phyloP scores from a whole-genome alignment of 2,888 invertebrate genomes.

The Dynastes tityus region DNA sequence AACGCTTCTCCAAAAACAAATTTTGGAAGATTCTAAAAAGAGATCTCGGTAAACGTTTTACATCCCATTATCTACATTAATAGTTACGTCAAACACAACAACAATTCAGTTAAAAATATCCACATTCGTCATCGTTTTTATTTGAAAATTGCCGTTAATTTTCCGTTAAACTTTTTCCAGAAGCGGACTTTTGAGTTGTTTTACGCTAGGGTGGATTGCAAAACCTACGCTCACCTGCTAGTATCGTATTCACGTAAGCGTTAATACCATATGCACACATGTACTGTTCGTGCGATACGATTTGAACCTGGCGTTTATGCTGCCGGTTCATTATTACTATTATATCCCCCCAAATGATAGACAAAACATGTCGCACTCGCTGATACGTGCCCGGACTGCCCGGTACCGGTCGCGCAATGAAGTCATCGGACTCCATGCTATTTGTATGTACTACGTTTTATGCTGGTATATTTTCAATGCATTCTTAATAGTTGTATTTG shows the following conservation, averaged over 20 bases:
- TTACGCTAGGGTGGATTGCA: background rate
- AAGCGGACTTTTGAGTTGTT: background rate
- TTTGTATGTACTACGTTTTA: background rate
- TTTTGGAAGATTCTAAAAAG: no score
- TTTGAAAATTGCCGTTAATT: background rate
- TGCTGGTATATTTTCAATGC: no score
- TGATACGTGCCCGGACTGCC: background rate
- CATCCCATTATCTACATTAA: no score
- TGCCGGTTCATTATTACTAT: no score
- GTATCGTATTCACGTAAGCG: background rate
- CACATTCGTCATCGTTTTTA: background rate
- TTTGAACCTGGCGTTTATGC: no score
- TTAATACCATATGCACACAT: no score
- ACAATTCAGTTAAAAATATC: background rate
- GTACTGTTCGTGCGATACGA: no score
- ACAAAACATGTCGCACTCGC: background rate
- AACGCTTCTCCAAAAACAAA: no score
- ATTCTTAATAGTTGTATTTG: no score
- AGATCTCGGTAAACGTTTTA: no score
- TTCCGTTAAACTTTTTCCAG: conserved; percentile 7
- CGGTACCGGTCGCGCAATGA: conserved; percentile 4
- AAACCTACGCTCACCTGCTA: background rate
- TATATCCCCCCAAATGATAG: no score
- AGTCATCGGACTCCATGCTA: conserved; percentile 5
- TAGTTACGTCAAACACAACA: no score